Conservation (phyloP, 2,113 vertebrate species). For the Mola mola region DNA sequence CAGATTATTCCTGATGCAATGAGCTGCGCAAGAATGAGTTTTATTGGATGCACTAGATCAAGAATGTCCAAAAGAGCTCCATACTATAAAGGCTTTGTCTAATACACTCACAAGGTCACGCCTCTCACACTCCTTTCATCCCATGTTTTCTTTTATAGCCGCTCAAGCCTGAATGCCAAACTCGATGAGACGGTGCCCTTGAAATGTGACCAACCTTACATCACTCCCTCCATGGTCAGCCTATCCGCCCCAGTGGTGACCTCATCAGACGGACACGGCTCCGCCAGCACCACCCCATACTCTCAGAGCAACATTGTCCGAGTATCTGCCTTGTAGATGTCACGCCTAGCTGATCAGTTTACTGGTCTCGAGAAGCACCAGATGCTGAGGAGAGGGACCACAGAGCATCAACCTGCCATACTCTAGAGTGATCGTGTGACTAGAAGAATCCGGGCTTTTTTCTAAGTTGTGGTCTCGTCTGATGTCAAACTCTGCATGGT, state of each 20-base stretch:
- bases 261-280: conserved; percentile 89
- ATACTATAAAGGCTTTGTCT: conserved; percentile 21
- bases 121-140: conserved; percentile 35
- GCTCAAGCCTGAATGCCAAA: conserved; percentile 98
- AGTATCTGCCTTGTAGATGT: conserved; percentile 96
- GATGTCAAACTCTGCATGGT: conserved; percentile 79
- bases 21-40: conserved; percentile 1
- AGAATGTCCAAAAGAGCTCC: background rate
- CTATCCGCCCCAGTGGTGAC: conserved; percentile 91
- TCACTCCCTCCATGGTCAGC: conserved; percentile 97
- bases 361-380: conserved; percentile 64
- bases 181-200: conserved; percentile 92
- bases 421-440: conserved; percentile 71
- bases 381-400: conserved; percentile 75
- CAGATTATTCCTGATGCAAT: conserved; percentile 12
- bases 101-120: conserved; percentile 25
- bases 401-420: conserved; percentile 81
- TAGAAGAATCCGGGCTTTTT: conserved; percentile 60
- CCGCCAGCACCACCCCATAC: conserved; percentile 87
- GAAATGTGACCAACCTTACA: conserved; percentile 94
- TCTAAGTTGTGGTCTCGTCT: conserved; percentile 70
- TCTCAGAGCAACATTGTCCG: conserved; percentile 96
- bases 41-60: no score
- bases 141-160: conserved; percentile 77
- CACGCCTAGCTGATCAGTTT: conserved; percentile 59